Conservation (phyloP, 2,888 invertebrate genomes). For the Helobdella robusta region DNA sequence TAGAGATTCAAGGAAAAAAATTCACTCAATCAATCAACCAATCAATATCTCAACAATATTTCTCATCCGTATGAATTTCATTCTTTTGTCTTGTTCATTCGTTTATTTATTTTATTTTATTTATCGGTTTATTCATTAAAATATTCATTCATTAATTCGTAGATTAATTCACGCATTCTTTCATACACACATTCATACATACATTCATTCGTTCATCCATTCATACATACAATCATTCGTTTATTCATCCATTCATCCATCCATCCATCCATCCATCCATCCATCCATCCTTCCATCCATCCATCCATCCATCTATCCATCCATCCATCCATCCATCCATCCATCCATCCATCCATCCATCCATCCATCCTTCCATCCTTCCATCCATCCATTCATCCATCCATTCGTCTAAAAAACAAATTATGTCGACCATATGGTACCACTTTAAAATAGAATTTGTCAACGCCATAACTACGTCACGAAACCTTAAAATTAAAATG, state of each 20-base stretch:
- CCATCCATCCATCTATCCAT: constrained; percentile 4
- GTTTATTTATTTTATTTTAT: too few relatives aligned
- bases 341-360: constrained; percentile 4
- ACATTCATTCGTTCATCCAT: neutral
- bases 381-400: constrained; percentile 6
- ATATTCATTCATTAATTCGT: neutral
- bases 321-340: constrained; percentile 4
- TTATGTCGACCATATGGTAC: too few relatives aligned
- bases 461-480: too few relatives aligned
- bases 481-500: too few relatives aligned
- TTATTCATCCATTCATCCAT: constrained; percentile 3
- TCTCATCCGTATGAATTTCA: too few relatives aligned
- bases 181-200: neutral
- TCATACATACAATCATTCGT: neutral
- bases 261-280: constrained; percentile 4
- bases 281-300: constrained; percentile 1
- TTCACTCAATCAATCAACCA: too few relatives aligned
- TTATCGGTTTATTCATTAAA: neutral
- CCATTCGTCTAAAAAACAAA: too few relatives aligned
- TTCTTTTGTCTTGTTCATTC: too few relatives aligned
- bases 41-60: too few relatives aligned
- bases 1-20: too few relatives aligned
- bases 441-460: too few relatives aligned
- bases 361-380: neutral
- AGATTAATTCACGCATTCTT: neutral